Evolutionary conservation across 2,888 invertebrate genomes (phyloP), one percentile per base, ranked within the genome.

Genomic region (Iphiclides podalirius): DNA sequence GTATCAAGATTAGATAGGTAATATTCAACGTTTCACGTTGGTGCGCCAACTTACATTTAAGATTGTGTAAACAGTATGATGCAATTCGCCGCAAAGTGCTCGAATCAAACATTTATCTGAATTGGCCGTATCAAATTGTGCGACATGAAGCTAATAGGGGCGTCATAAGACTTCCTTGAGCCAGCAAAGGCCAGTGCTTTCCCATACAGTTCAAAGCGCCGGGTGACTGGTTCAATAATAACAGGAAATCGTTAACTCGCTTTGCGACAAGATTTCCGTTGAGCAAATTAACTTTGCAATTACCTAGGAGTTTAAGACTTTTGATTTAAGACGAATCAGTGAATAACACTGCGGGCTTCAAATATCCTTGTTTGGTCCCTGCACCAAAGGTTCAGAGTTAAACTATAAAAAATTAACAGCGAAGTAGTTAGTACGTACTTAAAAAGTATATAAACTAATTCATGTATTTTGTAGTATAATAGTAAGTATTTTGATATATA

Each of bases 161-260:
- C 41, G 35, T 40, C 16, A 39, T 41, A 36, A 31, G 45, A 50
- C 60, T 52, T 63, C 60, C 52, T 56, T 57, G 47, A 41, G 43
- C 61, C 63, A 58, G 67, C 69, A 71, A 72, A 71, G 70, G 78
- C 73, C 80, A 60, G 72, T 73, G 80, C 80, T 80, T 81, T 78
- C 69, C 66, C 59, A 67, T 61, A 58, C 53, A 54, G 47, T 50
- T 50, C 50, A 50, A 35, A 39, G 26, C 34, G 40, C 16, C 52
- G 47, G 54, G 53, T 54, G 55, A 59, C 57, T 58, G 55, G 52
- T 48, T 55, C 49, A 54, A 59, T 59, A 63, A 63, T 58, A 62
- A 60, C 61, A 63, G 63, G 63, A 64, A 64, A 60, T 58, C 50
- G 53, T 61, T 57, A 57, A 56, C 47, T 52, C 54, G 35, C 40